A percentile compares a stretch with the other conserved stretches of the same genome.
These are phyloP conservation scores for Oithona nana DNA, from an alignment of 2,888 invertebrate species.

Conservation along the genomic window DNA sequence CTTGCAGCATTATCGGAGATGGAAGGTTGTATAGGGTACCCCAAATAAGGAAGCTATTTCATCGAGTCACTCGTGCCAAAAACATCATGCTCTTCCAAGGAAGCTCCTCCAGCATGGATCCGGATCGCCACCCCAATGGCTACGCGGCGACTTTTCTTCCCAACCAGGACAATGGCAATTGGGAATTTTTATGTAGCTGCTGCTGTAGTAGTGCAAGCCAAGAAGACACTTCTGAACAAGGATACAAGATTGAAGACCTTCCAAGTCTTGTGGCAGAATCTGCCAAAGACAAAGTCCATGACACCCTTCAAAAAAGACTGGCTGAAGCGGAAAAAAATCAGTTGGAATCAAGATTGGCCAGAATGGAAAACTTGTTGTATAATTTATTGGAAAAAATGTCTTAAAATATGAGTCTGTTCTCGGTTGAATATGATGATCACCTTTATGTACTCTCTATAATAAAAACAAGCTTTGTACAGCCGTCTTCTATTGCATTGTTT, in stretches of 20 bases:
- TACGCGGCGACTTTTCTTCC: background rate
- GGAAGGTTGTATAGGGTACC: conserved; percentile 1
- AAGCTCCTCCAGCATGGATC: too few species aligned
- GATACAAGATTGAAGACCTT: background rate
- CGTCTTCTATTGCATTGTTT: too few species aligned
- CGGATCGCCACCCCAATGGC: background rate
- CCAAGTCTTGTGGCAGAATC: background rate
- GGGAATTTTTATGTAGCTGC: background rate
- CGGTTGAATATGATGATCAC: too few species aligned
- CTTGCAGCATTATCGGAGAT: background rate
- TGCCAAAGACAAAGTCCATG: background rate
- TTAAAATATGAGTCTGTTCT: too few species aligned
- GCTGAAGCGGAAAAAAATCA: background rate
- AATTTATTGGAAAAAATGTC: background rate
- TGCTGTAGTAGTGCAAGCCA: too few species aligned
- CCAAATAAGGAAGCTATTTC: background rate
- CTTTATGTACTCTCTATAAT: too few species aligned
- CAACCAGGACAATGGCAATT: background rate
- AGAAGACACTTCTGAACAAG: background rate
- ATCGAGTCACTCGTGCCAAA: background rate
- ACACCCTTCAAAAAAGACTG: background rate
- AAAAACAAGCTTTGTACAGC: too few species aligned
- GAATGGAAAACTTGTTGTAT: background rate
- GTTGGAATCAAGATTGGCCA: background rate
- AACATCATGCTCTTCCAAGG: background rate